These are phyloP conservation scores for Mugil cephalus DNA, from an alignment of 2,113 vertebrate species.

Conservation along the genomic window DNA sequence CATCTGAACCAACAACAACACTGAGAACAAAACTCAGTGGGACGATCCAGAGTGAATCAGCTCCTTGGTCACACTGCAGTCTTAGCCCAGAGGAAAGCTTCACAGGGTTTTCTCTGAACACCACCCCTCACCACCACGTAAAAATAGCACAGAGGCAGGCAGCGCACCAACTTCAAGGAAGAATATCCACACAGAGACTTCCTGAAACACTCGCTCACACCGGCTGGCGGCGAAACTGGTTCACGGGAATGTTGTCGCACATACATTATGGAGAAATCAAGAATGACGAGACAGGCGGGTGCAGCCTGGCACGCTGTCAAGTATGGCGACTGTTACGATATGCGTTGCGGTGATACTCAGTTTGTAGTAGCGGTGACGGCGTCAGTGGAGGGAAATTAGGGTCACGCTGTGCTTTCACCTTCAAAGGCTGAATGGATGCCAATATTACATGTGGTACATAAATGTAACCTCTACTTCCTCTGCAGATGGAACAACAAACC, in stretches of 20 bases:
- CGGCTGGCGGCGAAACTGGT: conserved; percentile 47
- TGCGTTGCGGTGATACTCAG: neutral
- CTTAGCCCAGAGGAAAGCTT: conserved; percentile 18
- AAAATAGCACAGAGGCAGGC: conserved; percentile 48
- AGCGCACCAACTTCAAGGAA: conserved; percentile 19
- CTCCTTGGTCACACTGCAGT: conserved; percentile 15
- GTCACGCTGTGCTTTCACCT: conserved; percentile 23
- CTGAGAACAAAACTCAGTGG: conserved; percentile 20
- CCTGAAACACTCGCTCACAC: conserved; percentile 16
- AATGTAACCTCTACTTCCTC: conserved; percentile 13
- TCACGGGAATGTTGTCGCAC: conserved; percentile 34
- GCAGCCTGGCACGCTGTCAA: neutral
- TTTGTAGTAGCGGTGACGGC: neutral
- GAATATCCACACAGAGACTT: conserved; percentile 22
- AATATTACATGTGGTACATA: neutral
- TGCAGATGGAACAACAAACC: neutral
- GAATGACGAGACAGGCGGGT: neutral
- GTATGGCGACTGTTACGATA: too few species aligned
- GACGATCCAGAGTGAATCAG: conserved; percentile 15
- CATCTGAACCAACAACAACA: neutral
- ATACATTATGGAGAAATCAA: conserved; percentile 6
- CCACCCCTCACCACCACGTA: conserved; percentile 37
- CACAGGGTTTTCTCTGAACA: conserved; percentile 10
- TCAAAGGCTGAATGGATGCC: too few species aligned
- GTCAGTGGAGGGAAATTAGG: neutral